Base-by-base conservation (phyloP, 2,888 invertebrate genomes). In the Apomyelois bistriatella region DNA sequence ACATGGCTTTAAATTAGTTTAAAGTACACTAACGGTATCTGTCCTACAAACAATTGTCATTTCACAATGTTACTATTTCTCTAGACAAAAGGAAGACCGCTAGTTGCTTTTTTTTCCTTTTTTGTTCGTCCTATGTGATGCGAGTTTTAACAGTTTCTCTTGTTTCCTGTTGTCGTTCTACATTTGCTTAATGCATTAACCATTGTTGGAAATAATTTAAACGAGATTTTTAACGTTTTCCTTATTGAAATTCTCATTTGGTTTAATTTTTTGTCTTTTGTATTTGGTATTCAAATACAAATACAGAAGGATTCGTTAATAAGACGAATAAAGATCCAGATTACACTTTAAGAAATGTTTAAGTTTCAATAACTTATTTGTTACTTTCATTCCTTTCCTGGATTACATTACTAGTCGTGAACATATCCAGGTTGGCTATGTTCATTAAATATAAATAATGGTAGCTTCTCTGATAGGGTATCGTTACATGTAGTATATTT, bases 11-110 rank as follows among this genome's bases (percentile, higher is more conserved):
- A 22, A 22, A 3, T 32, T 6, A 32, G 32, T 9, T 13, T 30
- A 6, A 40, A 28, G 30, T 46, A 32, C 12, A 46, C 6, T 15
- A 38, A 38, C 43, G 13, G 43, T 10, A 10, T 32, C 9, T 32
- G 15, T 9, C 41, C 42, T 36, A 16, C 43, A 52, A 76, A 78
- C 75, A 79, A 78, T 78, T 64, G 68, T 65, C 61, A 56, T 76
- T 76, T 66, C 72, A 68, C 71, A 79, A 79, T 70, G 56, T 65
- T 74, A 71, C 68, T 62, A 68, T 60, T 67, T 53, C 47, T 57
- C 42, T 61, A 80, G 72, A 82, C 82, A 82, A 82, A 82, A 75
- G 74, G 76, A 71, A 72, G 68, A 72, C 77, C 70, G 76, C 74
- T 76, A 74, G 62, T 69, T 67, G n/a, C n/a, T 30, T 56, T 72